These are phyloP conservation scores for Acromyrmex heyeri DNA, from an alignment of 1,140 invertebrate species.

Conservation along the genomic window DNA sequence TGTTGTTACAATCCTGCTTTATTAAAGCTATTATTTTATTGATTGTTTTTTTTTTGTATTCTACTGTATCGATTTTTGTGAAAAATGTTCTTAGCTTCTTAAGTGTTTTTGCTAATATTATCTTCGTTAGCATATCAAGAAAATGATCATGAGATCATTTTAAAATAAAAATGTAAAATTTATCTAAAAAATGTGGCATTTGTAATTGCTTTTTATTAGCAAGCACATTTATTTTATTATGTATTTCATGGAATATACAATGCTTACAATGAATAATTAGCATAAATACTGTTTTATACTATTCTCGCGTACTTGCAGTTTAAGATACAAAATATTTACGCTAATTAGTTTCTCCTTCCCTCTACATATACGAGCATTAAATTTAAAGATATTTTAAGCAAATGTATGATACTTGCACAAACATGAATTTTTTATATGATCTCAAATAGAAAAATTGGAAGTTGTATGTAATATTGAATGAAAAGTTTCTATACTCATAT, in stretches of 20 bases:
- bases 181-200: background rate
- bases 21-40: conserved; percentile 14
- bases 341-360: background rate
- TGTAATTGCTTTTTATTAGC: conserved; percentile 13
- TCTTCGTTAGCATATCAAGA: background rate
- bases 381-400: background rate
- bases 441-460: background rate
- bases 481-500: background rate
- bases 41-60: background rate
- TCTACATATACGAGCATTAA: background rate
- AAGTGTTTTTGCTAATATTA: background rate
- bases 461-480: background rate
- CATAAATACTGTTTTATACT: background rate
- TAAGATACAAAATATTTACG: background rate
- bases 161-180: background rate
- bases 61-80: background rate
- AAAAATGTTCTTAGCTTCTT: conserved; percentile 16
- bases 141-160: background rate
- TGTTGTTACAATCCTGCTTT: background rate
- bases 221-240: conserved; percentile 14
- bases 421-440: background rate
- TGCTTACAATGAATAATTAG: conserved; percentile 27
- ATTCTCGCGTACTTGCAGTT: background rate
- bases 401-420: background rate
- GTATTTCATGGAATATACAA: conserved; percentile 10